phyloP scores from a whole-genome alignment of 1,140 invertebrate species.

The Panagrolaimus sp. region DNA sequence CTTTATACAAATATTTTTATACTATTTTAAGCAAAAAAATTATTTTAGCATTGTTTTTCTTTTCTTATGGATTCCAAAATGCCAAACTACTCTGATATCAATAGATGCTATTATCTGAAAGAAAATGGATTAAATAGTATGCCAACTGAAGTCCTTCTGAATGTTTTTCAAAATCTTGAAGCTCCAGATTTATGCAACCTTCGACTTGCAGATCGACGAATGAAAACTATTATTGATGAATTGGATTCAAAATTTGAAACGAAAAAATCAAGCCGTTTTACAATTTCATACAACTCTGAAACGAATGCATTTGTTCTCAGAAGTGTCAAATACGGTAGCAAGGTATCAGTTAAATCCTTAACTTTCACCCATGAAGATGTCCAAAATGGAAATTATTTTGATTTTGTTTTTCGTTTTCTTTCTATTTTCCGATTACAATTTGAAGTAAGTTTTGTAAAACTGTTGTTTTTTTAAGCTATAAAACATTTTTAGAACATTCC shows the following conservation, averaged over 20 bases:
- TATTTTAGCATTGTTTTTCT: too few relatives aligned
- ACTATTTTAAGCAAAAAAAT: too few relatives aligned
- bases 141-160: constrained; percentile 4
- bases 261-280: not conserved
- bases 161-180: not conserved
- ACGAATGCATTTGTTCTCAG: not conserved
- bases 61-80: too few relatives aligned
- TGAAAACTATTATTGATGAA: not conserved
- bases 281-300: not conserved
- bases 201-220: not conserved
- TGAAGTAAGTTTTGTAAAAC: constrained; percentile 4
- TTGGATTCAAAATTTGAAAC: constrained; percentile 5
- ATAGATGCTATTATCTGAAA: too few relatives aligned
- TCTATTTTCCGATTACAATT: constrained; percentile 3
- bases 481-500: constrained; percentile 6
- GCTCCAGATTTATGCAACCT: not conserved
- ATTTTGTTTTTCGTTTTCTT: constrained; percentile 14
- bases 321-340: constrained; percentile 2
- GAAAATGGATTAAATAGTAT: not conserved
- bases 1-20: too few relatives aligned
- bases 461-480: not conserved
- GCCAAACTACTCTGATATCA: too few relatives aligned
- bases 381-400: not conserved
- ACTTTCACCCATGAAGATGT: constrained; percentile 14
- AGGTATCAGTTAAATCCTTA: not conserved